Conservation (phyloP, 2,888 invertebrate species). For the Metallyticus violacea region DNA sequence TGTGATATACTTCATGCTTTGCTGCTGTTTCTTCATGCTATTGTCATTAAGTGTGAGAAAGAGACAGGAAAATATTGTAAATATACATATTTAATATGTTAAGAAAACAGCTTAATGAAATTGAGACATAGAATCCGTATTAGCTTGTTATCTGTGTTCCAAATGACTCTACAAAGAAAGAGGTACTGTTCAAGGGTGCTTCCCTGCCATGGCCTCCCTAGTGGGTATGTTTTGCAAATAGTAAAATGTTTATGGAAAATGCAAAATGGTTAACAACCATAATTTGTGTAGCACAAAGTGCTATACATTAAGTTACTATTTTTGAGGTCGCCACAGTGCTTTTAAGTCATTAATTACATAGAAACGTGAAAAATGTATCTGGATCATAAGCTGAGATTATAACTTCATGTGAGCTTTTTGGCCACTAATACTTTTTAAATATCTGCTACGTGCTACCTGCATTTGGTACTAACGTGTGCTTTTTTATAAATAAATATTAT, state of each 20-base stretch:
- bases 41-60: not conserved
- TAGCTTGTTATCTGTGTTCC: not conserved
- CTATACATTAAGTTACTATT: not conserved
- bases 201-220: not conserved
- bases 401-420: not conserved
- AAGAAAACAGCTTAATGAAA: not conserved
- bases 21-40: not conserved
- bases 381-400: not conserved
- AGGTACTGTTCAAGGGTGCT: not conserved
- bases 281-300: not conserved
- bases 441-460: conserved; percentile 25
- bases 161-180: not conserved
- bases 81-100: not conserved
- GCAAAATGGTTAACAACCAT: not conserved
- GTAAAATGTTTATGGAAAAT: not conserved
- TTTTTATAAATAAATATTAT: not conserved
- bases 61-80: not conserved
- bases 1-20: not conserved
- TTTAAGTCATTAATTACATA: not conserved
- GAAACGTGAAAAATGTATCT: not conserved
- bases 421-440: not conserved
- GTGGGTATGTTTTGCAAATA: not conserved
- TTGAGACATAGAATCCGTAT: not conserved
- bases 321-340: not conserved
- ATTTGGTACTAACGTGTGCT: conserved; percentile 16